Conservation (phyloP, 2,113 vertebrate species). For the Piliocolobus tephrosceles region DNA sequence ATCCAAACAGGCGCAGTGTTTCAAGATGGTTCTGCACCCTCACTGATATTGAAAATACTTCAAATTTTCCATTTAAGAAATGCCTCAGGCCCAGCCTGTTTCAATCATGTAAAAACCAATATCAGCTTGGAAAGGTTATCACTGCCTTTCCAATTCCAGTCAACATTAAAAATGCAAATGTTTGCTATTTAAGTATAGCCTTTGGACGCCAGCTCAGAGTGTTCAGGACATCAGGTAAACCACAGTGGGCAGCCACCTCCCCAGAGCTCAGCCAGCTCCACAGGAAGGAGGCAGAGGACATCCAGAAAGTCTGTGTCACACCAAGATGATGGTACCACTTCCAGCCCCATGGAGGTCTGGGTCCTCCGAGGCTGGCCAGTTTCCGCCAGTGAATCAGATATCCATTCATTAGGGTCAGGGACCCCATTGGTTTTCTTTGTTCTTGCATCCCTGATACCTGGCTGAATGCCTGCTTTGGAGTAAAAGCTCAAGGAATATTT, state of each 20-base stretch:
- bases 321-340: neutral
- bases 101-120: slow-evolving; percentile 58
- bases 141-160: slow-evolving; percentile 52
- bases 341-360: neutral
- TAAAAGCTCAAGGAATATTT: neutral
- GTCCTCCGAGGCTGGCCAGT: neutral
- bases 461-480: neutral
- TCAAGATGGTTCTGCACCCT: neutral
- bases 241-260: neutral
- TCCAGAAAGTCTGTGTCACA: neutral
- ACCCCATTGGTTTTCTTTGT: neutral
- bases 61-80: slow-evolving; percentile 57
- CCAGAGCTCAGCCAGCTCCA: neutral
- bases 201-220: neutral
- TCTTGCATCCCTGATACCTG: neutral
- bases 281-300: neutral
- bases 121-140: slow-evolving; percentile 62
- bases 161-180: slow-evolving; percentile 77
- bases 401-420: neutral
- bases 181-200: slow-evolving; percentile 66
- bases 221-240: slow-evolving; percentile 3
- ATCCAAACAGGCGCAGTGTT: neutral
- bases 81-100: neutral
- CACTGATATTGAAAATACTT: slow-evolving; percentile 37
- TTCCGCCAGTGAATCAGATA: neutral